Evolutionary conservation across 2,113 vertebrate genomes (phyloP), one percentile per base, ranked within the genome.

Genomic region (Dasyprocta punctata): DNA sequence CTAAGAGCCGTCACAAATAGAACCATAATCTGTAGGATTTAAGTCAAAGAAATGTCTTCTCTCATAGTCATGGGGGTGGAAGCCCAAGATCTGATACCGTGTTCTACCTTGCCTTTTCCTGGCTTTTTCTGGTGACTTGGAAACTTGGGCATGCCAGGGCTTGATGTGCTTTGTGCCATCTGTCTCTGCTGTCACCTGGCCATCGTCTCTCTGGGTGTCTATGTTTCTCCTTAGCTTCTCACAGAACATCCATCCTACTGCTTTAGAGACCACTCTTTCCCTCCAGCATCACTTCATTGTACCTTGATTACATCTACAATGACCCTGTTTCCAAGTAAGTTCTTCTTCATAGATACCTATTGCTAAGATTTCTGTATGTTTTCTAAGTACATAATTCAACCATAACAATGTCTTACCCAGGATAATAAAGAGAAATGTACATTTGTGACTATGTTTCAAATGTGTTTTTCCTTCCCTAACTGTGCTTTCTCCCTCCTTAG

Each of bases 91-190:
- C 28, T 1, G n/a, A 77, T 24, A 6, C 41, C 13, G 52, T 7
- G 36, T 24, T 6, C 9, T 14, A 14, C 1, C 54, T 13, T 7
- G 4, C 5, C 22, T 33, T 49, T 47, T 28, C 44, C n/a, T 1
- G 5, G 19, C 41, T 6, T 0, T 9, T 17, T 19, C 4, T 12
- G 75, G 13, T 33, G 38, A 10, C 44, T 4, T 1, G 41, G 49
- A 8, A 58, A 2, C 30, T 3, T 3, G 11, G 38, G 28, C 0
- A 0, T 36, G 38, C 17, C 14, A 14, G 1, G 16, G n/a, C 54
- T 49, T 41, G 16, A 17, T 5, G 26, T 2, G 4, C 16, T 5
- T 20, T 10, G 0, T 26, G 19, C 44, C 65, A 8, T n/a, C 28
- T 7, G 38, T 28, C 26, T 54, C 28, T 14, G 2, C 30, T 52